Evolutionary conservation across 2,888 invertebrate genomes (phyloP), one percentile per base, ranked within the genome.

Genomic region (Pediacus dermestoides): DNA sequence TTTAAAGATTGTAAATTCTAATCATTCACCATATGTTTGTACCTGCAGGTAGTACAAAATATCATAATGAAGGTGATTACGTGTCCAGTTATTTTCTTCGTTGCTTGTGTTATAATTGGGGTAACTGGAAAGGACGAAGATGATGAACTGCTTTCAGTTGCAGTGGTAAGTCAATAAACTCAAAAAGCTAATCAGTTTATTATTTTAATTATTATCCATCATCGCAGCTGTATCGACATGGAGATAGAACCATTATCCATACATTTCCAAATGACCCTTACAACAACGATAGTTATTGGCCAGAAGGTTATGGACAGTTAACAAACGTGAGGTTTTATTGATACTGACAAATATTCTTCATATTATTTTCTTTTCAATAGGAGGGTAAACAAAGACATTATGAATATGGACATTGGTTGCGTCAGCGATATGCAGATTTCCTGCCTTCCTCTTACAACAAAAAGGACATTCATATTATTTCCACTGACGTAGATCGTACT

Each of bases 321-420:
- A 13, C 28, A 11, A 28, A 28, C 28, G 28, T 23, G 10, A 23
- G 3, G n/a, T n/a, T n/a, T n/a, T n/a, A n/a, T n/a, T n/a, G n/a
- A n/a, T n/a, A n/a, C n/a, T n/a, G n/a, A n/a, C 3, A 23, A 23
- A 3, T 3, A 23, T 23, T 7, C 10, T 23, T 23, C 3, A 6
- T 23, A 23, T 6, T n/a, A n/a, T 23, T 3, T 23, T n/a, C 3
- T 23, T 9, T 6, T 23, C 10, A 23, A 6, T 23, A 23, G 23
- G 23, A 28, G 14, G 28, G 28, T 13, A 28, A 28, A 14, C 28
- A 28, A 14, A 12, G 28, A 2, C 10, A 10, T 28, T 28, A 13
- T n/a, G 28, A 28, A 14, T n/a, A 13, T 3, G 28, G 28, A 8
- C 28, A 28, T 13, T 28, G 28, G 28, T 10, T 28, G 3, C 11